These are phyloP conservation scores for Clupea harengus DNA, from an alignment of 2,113 vertebrate genomes.

Conservation along the genomic window DNA sequence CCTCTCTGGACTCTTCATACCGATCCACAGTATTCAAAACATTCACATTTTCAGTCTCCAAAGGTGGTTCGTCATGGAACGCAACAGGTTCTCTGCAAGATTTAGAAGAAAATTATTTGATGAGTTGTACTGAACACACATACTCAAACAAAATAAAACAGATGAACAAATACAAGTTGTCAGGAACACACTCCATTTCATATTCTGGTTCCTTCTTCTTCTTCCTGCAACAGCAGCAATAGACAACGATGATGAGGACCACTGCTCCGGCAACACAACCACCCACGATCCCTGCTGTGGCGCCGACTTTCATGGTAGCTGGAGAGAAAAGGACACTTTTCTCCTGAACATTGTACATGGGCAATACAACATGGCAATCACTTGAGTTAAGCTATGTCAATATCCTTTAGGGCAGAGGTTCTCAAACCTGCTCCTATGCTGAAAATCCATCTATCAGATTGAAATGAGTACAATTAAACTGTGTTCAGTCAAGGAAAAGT, in stretches of 20 bases:
- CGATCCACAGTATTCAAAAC: constrained; percentile 21
- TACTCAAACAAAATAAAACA: background rate
- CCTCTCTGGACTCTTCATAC: background rate
- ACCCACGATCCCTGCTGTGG: constrained; percentile 76
- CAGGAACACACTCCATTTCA: constrained; percentile 63
- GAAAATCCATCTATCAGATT: background rate
- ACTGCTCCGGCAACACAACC: constrained; percentile 70
- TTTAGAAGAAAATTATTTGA: constrained; percentile 25
- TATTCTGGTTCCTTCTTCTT: constrained; percentile 44
- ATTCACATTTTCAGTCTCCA: constrained; percentile 29
- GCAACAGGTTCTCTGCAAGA: constrained; percentile 46
- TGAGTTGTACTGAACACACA: background rate
- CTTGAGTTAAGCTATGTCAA: background rate
- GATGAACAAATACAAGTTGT: background rate
- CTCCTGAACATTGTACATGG: background rate
- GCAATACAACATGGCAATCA: background rate
- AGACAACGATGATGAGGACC: constrained; percentile 70
- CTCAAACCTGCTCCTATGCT: background rate
- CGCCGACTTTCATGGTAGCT: constrained; percentile 82
- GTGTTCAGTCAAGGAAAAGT: background rate
- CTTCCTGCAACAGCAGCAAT: constrained; percentile 76
- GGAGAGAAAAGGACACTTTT: background rate
- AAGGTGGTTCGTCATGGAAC: constrained; percentile 54
- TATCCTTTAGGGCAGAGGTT: background rate
- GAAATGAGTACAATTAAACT: too few species aligned